Evolutionary conservation across 2,797 vertebrate species (phyloP).

Genomic region (Mus spretus): DNA sequence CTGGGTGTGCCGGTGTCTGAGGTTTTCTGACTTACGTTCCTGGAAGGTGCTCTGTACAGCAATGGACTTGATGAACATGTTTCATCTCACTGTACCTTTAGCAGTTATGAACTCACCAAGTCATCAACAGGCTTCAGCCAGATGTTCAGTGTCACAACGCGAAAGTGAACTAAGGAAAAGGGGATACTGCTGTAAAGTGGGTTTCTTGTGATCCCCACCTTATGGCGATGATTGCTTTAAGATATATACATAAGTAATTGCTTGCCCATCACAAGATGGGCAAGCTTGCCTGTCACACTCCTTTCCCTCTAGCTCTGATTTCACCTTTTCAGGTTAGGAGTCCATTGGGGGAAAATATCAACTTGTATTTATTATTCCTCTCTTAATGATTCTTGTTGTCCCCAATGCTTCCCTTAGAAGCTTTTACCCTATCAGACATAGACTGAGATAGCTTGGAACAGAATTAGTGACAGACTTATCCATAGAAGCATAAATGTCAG

Average conservation of each 20-base stretch:
- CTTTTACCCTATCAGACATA: not conserved
- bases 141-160: conserved; percentile 85
- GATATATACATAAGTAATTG: not conserved
- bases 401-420: not conserved
- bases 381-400: not conserved
- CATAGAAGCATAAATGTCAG: not conserved
- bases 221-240: not conserved
- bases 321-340: not conserved
- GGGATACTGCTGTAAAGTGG: not conserved
- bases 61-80: not conserved
- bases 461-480: not conserved
- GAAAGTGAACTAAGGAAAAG: conserved; percentile 84
- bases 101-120: conserved; percentile 81
- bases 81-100: not conserved
- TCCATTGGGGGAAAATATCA: not conserved
- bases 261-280: not conserved
- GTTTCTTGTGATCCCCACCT: not conserved
- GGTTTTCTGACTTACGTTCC: not conserved
- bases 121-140: conserved; percentile 85
- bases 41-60: not conserved
- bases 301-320: not conserved
- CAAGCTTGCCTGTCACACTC: not conserved
- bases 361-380: not conserved
- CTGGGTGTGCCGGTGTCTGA: not conserved
- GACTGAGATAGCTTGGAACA: not conserved